A percentile compares a stretch with the other conserved stretches of the same genome.
Conservation (phyloP, 2,797 vertebrate genomes). For the Odontamblyopus rebecca region DNA sequence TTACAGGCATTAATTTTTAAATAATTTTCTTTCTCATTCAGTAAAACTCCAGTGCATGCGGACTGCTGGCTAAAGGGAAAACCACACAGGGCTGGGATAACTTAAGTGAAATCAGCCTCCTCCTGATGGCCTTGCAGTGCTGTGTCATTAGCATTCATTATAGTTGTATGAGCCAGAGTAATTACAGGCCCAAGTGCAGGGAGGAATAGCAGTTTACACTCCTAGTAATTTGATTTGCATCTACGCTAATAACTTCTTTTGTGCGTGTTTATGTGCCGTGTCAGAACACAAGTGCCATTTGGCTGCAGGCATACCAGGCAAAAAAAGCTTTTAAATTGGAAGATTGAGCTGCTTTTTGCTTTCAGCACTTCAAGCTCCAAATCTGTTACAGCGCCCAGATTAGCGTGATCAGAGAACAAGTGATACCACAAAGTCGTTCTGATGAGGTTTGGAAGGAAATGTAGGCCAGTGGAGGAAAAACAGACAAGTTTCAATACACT, state of each 20-base stretch:
- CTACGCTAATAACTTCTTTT: conserved; percentile 88
- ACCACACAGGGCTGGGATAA: conserved; percentile 48
- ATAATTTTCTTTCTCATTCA: conserved; percentile 56
- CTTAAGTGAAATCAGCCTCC: conserved; percentile 73
- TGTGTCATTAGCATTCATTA: conserved; percentile 86
- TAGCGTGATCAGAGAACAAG: conserved; percentile 69
- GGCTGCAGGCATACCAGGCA: conserved; percentile 76
- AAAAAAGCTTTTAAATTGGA: conserved; percentile 73
- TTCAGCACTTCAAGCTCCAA: conserved; percentile 71
- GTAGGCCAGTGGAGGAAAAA: conserved; percentile 44
- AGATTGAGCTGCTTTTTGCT: conserved; percentile 77
- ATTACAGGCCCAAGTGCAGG: conserved; percentile 83
- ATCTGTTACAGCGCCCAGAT: conserved; percentile 69
- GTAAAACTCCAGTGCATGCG: conserved; percentile 36
- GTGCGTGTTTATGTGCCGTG: conserved; percentile 85
- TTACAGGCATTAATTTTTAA: conserved; percentile 64
- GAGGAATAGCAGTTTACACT: conserved; percentile 84
- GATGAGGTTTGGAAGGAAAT: conserved; percentile 60
- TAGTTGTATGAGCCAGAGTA: conserved; percentile 81
- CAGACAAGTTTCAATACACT: conserved; percentile 13
- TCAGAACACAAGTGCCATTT: conserved; percentile 85
- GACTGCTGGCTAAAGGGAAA: conserved; percentile 33
- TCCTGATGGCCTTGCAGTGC: conserved; percentile 73
- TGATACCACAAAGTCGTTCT: conserved; percentile 59
- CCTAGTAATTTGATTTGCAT: conserved; percentile 87